Conservation (phyloP, 2,797 vertebrate species). For the Pseudochirops corinnae region DNA sequence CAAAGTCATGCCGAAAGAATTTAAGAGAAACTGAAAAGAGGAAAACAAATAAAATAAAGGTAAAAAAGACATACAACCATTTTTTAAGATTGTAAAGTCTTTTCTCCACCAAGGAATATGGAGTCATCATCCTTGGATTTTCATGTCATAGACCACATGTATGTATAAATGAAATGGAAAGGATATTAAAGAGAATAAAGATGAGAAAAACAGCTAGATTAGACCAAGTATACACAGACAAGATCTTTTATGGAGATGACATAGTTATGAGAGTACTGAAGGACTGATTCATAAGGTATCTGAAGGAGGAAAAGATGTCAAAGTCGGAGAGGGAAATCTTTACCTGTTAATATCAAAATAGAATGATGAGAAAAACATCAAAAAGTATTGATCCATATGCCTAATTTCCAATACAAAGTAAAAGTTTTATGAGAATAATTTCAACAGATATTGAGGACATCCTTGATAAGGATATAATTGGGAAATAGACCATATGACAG, state of each 20-base stretch:
- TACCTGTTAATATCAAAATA: not conserved
- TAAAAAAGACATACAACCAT: not conserved
- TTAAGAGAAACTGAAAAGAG: not conserved
- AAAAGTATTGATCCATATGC: not conserved
- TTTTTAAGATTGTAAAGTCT: not conserved
- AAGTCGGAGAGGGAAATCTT: not conserved
- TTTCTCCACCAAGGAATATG: not conserved
- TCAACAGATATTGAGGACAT: not conserved
- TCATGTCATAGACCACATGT: not conserved
- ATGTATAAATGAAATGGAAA: not conserved
- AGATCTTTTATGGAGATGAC: not conserved
- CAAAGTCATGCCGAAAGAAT: not conserved
- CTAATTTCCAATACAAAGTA: not conserved
- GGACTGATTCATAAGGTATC: not conserved
- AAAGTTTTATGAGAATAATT: not conserved
- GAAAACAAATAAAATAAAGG: not conserved
- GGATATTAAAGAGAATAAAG: not conserved
- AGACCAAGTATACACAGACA: not conserved
- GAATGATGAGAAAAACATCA: not conserved
- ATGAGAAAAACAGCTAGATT: not conserved
- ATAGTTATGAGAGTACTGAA: not conserved
- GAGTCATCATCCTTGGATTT: not conserved
- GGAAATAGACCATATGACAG: not conserved
- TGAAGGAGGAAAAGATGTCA: not conserved
- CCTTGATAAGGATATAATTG: not conserved